Conservation (phyloP, 2,888 invertebrate genomes). For the Drosophila kuntzei region DNA sequence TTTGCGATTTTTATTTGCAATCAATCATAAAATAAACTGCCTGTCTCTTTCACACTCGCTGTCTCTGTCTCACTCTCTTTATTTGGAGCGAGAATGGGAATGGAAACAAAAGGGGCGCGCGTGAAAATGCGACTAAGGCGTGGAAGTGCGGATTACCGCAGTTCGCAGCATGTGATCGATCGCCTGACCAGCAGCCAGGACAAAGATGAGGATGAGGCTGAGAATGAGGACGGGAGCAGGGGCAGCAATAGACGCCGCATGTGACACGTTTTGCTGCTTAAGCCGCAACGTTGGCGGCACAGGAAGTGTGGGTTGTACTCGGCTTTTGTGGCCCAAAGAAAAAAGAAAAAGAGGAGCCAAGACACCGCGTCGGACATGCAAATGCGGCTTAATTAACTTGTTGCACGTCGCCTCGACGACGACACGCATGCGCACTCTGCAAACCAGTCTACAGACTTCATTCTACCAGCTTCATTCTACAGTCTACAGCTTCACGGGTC, state of each 20-base stretch:
- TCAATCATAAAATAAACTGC: conserved; percentile 81
- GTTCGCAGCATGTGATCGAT: conserved; percentile 82
- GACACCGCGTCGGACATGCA: conserved; percentile 74
- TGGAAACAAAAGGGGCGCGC: conserved; percentile 70
- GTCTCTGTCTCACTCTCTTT: conserved; percentile 32
- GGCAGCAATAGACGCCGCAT: conserved; percentile 65
- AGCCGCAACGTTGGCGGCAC: conserved; percentile 50
- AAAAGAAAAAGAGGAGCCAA: conserved; percentile 24
- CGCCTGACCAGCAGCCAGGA: conserved; percentile 50
- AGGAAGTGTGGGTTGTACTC: conserved; percentile 76
- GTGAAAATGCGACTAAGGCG: conserved; percentile 81
- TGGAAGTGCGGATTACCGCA: conserved; percentile 82
- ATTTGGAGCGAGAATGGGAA: conserved; percentile 14
- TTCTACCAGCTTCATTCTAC: not conserved
- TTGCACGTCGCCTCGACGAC: conserved; percentile 77
- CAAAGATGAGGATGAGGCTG: not conserved
- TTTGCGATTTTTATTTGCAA: conserved; percentile 82
- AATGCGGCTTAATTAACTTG: conserved; percentile 85
- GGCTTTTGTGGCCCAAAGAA: conserved; percentile 23
- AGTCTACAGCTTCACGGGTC: conserved; percentile 15
- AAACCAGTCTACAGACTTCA: conserved; percentile 8
- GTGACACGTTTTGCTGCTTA: conserved; percentile 76
- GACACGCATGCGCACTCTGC: conserved; percentile 75
- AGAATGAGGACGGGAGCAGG: conserved; percentile 20
- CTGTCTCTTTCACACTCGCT: conserved; percentile 47